Evolutionary conservation across 2,888 invertebrate genomes (phyloP).

Genomic region (Craniophora ligustri): DNA sequence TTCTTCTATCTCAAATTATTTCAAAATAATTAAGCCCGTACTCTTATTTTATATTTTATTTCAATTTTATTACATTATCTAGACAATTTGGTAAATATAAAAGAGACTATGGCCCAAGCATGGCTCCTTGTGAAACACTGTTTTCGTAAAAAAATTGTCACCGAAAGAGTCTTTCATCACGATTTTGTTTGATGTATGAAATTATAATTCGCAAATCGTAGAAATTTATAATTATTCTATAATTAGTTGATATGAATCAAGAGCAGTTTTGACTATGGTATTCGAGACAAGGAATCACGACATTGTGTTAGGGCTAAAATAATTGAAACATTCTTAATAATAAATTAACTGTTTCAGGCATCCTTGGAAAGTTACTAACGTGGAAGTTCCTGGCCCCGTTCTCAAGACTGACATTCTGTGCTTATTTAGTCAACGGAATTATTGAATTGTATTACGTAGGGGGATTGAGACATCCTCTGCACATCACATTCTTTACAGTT

Average conservation of each 20-base stretch:
- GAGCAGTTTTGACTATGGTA: neutral
- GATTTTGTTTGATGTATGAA: no score
- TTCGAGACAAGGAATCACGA: neutral
- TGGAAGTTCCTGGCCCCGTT: constrained; percentile 90
- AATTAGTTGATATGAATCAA: neutral
- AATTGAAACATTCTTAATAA: neutral
- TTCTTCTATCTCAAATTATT: neutral
- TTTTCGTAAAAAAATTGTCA: no score
- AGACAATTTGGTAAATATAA: no score
- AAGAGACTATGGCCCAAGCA: neutral
- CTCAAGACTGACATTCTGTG: constrained; percentile 91
- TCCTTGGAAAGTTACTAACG: constrained; percentile 86
- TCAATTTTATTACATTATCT: no score
- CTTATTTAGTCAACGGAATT: constrained; percentile 92
- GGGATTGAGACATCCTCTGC: constrained; percentile 88
- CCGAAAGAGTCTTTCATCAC: no score
- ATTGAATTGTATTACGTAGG: constrained; percentile 91
- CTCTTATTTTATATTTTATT: no score
- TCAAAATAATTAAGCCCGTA: no score
- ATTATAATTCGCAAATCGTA: no score
- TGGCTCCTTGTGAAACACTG: neutral
- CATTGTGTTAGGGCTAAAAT: neutral
- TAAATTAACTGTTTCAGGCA: constrained; percentile 74
- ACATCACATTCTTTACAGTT: constrained; percentile 89
- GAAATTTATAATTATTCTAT: neutral